phyloP scores from a whole-genome alignment of 2,113 vertebrate genomes.

The Lontra canadensis region DNA sequence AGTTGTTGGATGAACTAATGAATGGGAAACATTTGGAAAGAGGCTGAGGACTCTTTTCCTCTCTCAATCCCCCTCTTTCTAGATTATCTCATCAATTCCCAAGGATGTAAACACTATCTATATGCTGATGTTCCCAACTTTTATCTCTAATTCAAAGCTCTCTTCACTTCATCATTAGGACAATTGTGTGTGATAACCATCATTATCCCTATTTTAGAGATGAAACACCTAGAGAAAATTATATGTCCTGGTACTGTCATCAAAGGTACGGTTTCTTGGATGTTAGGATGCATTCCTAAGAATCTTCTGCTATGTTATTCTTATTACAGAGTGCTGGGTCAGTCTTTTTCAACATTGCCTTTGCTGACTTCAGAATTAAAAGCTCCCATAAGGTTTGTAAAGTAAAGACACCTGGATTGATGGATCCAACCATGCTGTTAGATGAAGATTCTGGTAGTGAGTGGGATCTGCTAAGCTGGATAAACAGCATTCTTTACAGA shows the following conservation, averaged over 20 bases:
- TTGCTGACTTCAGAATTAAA: constrained; percentile 1
- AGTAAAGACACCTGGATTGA: not conserved
- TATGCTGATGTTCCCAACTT: not conserved
- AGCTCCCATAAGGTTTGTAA: not conserved
- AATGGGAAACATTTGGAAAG: not conserved
- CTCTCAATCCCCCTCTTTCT: not conserved
- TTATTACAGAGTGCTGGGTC: not conserved
- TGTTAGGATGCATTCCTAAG: not conserved
- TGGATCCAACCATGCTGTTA: not conserved
- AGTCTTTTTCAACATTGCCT: not conserved
- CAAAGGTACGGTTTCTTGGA: not conserved
- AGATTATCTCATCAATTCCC: not conserved
- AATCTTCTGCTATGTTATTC: not conserved
- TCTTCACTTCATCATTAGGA: not conserved
- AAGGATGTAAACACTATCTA: not conserved
- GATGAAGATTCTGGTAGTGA: constrained; percentile 24
- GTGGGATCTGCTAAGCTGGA: not conserved
- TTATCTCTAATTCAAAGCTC: constrained; percentile 30
- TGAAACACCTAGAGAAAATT: not conserved
- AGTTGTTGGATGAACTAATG: not conserved
- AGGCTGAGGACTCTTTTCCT: not conserved
- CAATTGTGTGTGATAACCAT: not conserved
- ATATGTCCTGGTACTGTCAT: not conserved
- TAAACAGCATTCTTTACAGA: not conserved
- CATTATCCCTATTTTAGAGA: constrained; percentile 16